Percentiles rank a stretch among this genome's conserved stretches.
Conservation (phyloP, 1,140 invertebrate genomes). For the Aphaenogaster floridana region DNA sequence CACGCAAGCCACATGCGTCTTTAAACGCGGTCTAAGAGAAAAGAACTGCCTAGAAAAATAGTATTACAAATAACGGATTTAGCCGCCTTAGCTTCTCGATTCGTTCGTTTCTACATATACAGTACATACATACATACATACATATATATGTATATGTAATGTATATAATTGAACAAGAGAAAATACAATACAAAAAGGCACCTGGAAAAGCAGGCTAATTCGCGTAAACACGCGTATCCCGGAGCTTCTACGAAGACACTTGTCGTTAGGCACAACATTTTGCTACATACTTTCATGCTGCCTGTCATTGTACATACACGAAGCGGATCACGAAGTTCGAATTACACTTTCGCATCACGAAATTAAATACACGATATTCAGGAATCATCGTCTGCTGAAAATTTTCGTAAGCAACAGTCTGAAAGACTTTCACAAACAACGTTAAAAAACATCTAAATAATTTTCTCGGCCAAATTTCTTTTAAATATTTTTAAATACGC, state of each 20-base stretch:
- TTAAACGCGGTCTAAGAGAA: constrained; percentile 36
- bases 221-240: constrained; percentile 16
- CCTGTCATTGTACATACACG: constrained; percentile 74
- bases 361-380: constrained; percentile 36
- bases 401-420: not conserved
- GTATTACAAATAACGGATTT: constrained; percentile 75
- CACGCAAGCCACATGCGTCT: constrained; percentile 20
- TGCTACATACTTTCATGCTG: constrained; percentile 73
- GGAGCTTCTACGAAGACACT: constrained; percentile 69
- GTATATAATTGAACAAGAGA: constrained; percentile 73
- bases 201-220: constrained; percentile 75
- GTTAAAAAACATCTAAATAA: constrained; percentile 15
- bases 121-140: constrained; percentile 16
- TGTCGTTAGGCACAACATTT: constrained; percentile 73
- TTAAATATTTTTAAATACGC: constrained; percentile 6
- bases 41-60: constrained; percentile 74
- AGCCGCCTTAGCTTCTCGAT: constrained; percentile 61
- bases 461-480: not conserved
- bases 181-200: constrained; percentile 75
- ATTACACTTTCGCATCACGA: constrained; percentile 12
- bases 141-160: constrained; percentile 33
- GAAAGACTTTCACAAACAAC: not conserved
- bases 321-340: constrained; percentile 24
- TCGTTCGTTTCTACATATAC: constrained; percentile 53
- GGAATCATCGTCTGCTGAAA: not conserved